Evolutionary conservation across 2,888 invertebrate species (phyloP), one percentile per base, ranked within the genome.

Genomic region (Herminia tarsipennalis): DNA sequence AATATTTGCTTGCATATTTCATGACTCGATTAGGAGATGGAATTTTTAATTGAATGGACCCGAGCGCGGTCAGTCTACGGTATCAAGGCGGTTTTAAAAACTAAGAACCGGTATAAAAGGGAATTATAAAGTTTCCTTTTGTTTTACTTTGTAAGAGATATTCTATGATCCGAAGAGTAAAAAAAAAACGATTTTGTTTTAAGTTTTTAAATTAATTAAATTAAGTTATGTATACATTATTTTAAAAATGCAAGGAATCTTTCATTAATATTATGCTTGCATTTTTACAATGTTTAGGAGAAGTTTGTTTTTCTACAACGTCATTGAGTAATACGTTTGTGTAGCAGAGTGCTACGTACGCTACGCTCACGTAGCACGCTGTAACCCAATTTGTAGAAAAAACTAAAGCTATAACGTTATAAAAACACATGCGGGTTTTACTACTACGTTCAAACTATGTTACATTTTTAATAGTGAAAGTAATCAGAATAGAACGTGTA

Each of bases 1-100:
- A 91, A 88, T 90, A 91, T 90, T 91, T 91, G 89, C 91, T 82
- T 91, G 90, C 90, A 90, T 91, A 90, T 90, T 91, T 91, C 85
- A 91, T 89, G 88, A 89, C 91, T 91, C 90, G 90, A 90, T 91
- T 90, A 90, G 85, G 81, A 87, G 90, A 91, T 90, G 88, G 90
- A 90, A 91, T 90, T 91, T 90, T 91, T 91, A 90, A 91, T 90
- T 90, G 86, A 83, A 87, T 81, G 87, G 87, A 88, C 88, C 73
- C 62, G 66, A 76, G 74, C 76, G 77, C 84, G 89, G 89, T 89
- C 90, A 89, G 81, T 83, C 58, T 66, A 53, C 56, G 65, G 68
- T 68, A 69, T 67, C 50, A 64, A 53, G 51, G 46, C 35, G 46
- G 50, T 58, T 59, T 66, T 51, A 61, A 62, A 67, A 63, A 67